Base-by-base conservation (phyloP, 2,888 invertebrate genomes). In the Phymatocera aterrima region DNA sequence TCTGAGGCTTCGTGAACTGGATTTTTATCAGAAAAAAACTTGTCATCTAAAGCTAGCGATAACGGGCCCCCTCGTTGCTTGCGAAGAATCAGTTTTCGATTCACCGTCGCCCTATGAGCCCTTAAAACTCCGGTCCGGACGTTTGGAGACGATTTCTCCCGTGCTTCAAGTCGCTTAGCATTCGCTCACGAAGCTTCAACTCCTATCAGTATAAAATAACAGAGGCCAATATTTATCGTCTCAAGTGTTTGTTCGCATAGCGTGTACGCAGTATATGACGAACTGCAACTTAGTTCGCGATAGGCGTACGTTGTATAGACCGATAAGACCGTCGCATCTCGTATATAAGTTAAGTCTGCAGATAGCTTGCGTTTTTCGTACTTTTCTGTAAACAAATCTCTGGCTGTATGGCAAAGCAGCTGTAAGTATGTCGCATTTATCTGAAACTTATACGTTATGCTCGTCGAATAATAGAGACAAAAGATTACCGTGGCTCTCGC, bases 11-110 rank as follows among this genome's bases (percentile, higher is more conserved):
- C 80, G 81, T 78, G 80, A 82, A 83, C 82, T 82, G 83, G 83
- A 84, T 86, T 84, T 83, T 85, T 83, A 84, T 84, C 84, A 80
- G 72, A 64, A 79, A 83, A 82, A 82, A 72, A 72, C 48, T 18
- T 34, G 48, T 48, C 48, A 51, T 72, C 51, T 72, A n/a, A 72
- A 51, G 51, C 48, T 18, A 51, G 31, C 72, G 72, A 72, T 72
- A 72, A 72, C 31, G 8, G 51, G 48, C 21, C 72, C 34, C 51
- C 43, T 31, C 10, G 51, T 4, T 31, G 51, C 18, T 72, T 6
- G 43, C 34, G n/a, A 43, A 31, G 51, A 51, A 51, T 72, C 51
- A 72, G 51, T 72, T 72, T 51, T 51, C 72, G 51, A 31, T 34
- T n/a, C 31, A 34, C 31, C 34, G 72, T 51, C 72, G 12, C 15